phyloP scores from a whole-genome alignment of 1,140 invertebrate species.

The Orchestia grillus region DNA sequence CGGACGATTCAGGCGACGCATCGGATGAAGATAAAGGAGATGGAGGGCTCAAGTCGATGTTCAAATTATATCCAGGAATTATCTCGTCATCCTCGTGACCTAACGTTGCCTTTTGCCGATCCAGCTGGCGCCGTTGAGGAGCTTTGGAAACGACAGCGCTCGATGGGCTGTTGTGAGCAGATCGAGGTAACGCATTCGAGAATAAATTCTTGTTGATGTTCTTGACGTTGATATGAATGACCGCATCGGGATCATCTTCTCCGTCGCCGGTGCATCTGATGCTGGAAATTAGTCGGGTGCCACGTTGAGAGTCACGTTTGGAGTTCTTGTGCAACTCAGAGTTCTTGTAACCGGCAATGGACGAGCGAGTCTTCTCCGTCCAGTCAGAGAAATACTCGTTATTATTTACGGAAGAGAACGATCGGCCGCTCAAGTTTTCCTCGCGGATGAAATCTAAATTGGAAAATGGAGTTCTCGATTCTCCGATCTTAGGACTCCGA shows the following conservation, averaged over 20 bases:
- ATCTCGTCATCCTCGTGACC: conserved; percentile 41
- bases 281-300: background rate
- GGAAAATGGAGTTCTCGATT: background rate
- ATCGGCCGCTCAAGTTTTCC: background rate
- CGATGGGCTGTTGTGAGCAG: background rate
- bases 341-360: background rate
- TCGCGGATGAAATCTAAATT: conserved; percentile 22
- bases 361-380: background rate
- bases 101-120: background rate
- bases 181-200: background rate
- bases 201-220: conserved; percentile 38
- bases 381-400: conserved; percentile 7
- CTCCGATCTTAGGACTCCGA: background rate
- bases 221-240: conserved; percentile 32
- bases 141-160: background rate
- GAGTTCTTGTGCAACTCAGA: background rate
- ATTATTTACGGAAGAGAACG: background rate
- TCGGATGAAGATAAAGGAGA: conserved; percentile 1
- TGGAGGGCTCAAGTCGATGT: conserved; percentile 42
- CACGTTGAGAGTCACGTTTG: background rate
- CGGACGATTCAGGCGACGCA: conserved; percentile 29
- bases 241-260: conserved; percentile 43
- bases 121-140: conserved; percentile 16
- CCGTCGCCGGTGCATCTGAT: conserved; percentile 51
- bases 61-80: conserved; percentile 37